Evolutionary conservation across 2,113 vertebrate genomes (phyloP), one percentile per base, ranked within the genome.

Genomic region (Pogonocichla stellata): DNA sequence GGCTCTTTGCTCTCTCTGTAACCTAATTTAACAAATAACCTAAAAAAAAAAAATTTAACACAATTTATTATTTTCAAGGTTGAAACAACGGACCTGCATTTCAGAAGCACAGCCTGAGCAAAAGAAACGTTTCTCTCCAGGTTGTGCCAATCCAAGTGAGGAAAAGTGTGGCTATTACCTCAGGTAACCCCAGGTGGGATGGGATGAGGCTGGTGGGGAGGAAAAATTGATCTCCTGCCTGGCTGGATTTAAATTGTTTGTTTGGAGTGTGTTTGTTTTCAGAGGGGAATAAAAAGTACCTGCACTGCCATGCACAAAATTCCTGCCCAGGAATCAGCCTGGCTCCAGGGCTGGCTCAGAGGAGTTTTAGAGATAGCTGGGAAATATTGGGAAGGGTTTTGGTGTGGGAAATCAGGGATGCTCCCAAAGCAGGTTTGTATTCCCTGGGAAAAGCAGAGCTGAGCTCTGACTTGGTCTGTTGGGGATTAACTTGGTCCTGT

Each of bases 71-170:
- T 66, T 97, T 97, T 72, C 69, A 96, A 97, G 97, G 42, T 72
- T 19, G 29, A 86, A 75, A 43, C 80, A 61, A 29, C 4, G 12
- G 18, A 61, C 4, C 2, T 69, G 15, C 25, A 1, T 93, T 94
- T 89, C 43, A 26, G 94, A 97, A 42, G 79, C 6, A 18, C 93
- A 98, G 45, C 93, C 95, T 67, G 96, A 98, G 66, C 66, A 36
- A 18, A 91, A 95, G 82, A 96, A 97, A 86, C 33, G 38, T 84
- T 85, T 97, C 60, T 43, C 43, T 94, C 56, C 86, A 66, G 43
- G 69, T 33, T n/a, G 92, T 97, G 42, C 51, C 74, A 40, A 28
- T 86, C 94, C 89, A 60, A 43, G 31, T 92, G 83, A 54, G 83
- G 93, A 86, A 62, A 29, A 62, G 31, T 14, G 77, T 25, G 36